A percentile compares a stretch with the other conserved stretches of the same genome.
Evolutionary conservation across 2,113 vertebrate species (phyloP).

Genomic region (Zingel zingel): DNA sequence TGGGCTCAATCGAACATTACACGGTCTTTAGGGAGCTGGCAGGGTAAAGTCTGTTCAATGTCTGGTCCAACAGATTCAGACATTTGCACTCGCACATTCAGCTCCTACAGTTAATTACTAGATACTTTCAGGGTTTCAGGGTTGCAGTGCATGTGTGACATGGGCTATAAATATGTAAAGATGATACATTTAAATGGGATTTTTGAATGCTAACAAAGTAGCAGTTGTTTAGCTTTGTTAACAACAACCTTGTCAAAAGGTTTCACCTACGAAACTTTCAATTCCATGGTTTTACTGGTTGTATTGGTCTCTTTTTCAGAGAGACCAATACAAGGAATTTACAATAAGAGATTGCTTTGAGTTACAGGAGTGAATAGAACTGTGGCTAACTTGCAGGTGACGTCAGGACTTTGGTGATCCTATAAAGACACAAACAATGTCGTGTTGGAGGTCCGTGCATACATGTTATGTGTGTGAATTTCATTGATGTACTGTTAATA

Average conservation of each 20-base stretch:
- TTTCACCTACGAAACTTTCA: neutral
- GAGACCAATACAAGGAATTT: neutral
- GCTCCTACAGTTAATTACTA: too few relatives aligned
- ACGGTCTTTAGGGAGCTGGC: too few relatives aligned
- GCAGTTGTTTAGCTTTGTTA: neutral
- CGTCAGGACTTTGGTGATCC: neutral
- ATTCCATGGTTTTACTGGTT: neutral
- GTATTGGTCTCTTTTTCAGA: neutral
- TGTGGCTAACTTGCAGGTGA: neutral
- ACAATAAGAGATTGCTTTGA: neutral
- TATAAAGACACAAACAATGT: constrained; percentile 1
- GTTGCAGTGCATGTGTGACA: too few relatives aligned
- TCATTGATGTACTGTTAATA: neutral
- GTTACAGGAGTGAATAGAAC: neutral
- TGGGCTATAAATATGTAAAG: neutral
- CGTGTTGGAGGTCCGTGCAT: neutral
- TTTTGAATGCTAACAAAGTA: neutral
- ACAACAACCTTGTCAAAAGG: neutral
- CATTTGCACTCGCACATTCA: too few relatives aligned
- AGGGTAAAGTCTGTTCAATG: too few relatives aligned
- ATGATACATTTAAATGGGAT: neutral
- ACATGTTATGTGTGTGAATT: neutral
- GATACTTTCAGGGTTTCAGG: too few relatives aligned
- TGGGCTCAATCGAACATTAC: too few relatives aligned
- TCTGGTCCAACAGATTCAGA: too few relatives aligned